Base-by-base conservation (phyloP, 2,113 vertebrate genomes). In the Lasiurus borealis region DNA sequence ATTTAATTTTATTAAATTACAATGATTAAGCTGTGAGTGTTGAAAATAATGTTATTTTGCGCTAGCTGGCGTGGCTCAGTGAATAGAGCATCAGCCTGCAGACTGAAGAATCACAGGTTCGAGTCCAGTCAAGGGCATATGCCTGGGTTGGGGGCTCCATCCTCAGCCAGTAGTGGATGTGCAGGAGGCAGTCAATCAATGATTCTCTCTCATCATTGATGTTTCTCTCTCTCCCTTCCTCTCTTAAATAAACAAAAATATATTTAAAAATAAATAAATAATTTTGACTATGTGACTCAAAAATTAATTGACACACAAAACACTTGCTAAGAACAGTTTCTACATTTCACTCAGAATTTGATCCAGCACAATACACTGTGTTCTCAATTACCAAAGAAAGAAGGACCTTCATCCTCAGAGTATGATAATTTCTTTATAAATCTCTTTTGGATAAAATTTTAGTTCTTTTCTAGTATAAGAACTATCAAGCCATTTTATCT, bases 1-100 rank as follows among this genome's bases (percentile, higher is more conserved):
- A 84, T 8, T 95, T 76, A 81, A 85, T 85, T 93, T 94, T 83
- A 83, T n/a, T 95, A 44, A 75, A 72, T 72, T 85, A 76, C 5
- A 96, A 80, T 88, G 75, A 73, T 73, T 82, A 93, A 75, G 19
- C 16, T 93, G 71, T n/a, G 36, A 59, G 23, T 92, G 85, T 87
- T 94, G 91, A 54, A 93, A 72, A 57, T 64, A 95, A 86, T 48
- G 72, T 90, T 6, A 76, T 85, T 64, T 64, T 64, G 62, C 62
- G 27, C 27, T 29, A 31, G 27, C 5, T 2, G 2, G 5, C 5
- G 5, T 64, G 27, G 5, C 25, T 31, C 62, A 64, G 27, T 29
- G 62, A 27, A 14, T 64, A 62, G 62, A 64, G 62, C 31, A 2
- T n/a, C 31, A 31, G 29, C 31, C 66, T n/a, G 6, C 2, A 1